These are phyloP conservation scores for Ciconia boyciana DNA, from an alignment of 2,113 vertebrate genomes.

Conservation along the genomic window DNA sequence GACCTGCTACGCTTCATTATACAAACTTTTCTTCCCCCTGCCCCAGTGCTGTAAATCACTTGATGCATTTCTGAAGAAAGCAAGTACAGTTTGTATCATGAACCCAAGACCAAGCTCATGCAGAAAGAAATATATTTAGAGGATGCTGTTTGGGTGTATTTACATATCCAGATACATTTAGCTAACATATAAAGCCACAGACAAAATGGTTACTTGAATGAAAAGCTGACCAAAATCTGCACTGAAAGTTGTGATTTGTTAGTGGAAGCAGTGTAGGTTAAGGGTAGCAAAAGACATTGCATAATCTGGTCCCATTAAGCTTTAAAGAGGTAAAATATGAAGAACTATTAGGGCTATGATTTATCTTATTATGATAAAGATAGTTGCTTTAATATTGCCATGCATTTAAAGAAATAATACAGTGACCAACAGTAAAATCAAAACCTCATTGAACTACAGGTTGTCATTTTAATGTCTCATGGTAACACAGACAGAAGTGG, in stretches of 20 bases:
- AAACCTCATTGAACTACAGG: background rate
- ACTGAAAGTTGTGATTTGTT: background rate
- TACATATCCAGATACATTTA: background rate
- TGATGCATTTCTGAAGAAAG: background rate
- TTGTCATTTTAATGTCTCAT: background rate
- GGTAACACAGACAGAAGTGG: background rate
- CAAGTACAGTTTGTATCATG: background rate
- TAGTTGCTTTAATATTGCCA: background rate
- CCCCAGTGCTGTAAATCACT: background rate
- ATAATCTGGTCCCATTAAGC: background rate
- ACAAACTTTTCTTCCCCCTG: background rate
- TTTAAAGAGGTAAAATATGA: background rate
- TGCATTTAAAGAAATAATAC: background rate
- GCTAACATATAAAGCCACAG: background rate
- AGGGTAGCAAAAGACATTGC: background rate
- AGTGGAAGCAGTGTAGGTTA: background rate
- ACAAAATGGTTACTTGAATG: background rate
- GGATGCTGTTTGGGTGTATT: background rate
- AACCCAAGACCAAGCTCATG: background rate
- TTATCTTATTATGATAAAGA: background rate
- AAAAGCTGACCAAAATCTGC: background rate
- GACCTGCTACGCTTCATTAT: no score
- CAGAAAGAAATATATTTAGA: background rate
- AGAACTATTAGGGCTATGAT: background rate
- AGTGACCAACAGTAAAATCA: background rate